Percentiles rank a stretch among this genome's conserved stretches.
phyloP scores from a whole-genome alignment of 2,797 vertebrate genomes.

The Sandelia bainsii region DNA sequence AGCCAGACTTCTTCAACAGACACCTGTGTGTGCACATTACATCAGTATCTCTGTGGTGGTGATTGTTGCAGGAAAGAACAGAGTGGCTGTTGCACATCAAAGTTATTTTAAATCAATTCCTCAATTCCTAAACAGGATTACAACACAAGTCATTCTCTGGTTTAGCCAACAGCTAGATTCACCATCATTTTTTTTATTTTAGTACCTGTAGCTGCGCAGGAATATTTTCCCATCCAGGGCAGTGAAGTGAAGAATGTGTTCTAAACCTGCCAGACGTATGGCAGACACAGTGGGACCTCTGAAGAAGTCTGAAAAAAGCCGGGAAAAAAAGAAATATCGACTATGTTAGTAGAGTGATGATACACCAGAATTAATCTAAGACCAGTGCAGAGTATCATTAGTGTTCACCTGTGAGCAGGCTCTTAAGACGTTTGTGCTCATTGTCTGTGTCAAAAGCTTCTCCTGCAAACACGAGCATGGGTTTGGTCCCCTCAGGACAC shows the following conservation, averaged over 20 bases:
- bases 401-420: slow-evolving; percentile 88
- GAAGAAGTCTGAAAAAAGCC: slow-evolving; percentile 90
- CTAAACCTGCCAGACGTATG: slow-evolving; percentile 93
- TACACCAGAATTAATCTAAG: not conserved
- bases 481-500: slow-evolving; percentile 95
- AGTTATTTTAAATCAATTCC: not conserved
- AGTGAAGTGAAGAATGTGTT: slow-evolving; percentile 93
- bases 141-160: not conserved
- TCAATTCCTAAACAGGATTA: not conserved
- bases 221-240: slow-evolving; percentile 93
- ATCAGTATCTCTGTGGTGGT: not conserved
- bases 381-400: not conserved
- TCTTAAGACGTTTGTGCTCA: slow-evolving; percentile 91
- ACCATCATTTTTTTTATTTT: not conserved
- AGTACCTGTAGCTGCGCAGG: slow-evolving; percentile 95
- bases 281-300: slow-evolving; percentile 89
- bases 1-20: slow-evolving; percentile 96
- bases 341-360: not conserved
- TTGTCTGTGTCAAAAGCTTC: slow-evolving; percentile 89
- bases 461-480: slow-evolving; percentile 95
- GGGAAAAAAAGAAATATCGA: not conserved
- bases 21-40: slow-evolving; percentile 74
- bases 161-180: not conserved
- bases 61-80: not conserved
- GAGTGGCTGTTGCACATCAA: too few relatives aligned